These are phyloP conservation scores for Pampusana beccarii DNA, from an alignment of 2,113 vertebrate genomes.

Conservation along the genomic window DNA sequence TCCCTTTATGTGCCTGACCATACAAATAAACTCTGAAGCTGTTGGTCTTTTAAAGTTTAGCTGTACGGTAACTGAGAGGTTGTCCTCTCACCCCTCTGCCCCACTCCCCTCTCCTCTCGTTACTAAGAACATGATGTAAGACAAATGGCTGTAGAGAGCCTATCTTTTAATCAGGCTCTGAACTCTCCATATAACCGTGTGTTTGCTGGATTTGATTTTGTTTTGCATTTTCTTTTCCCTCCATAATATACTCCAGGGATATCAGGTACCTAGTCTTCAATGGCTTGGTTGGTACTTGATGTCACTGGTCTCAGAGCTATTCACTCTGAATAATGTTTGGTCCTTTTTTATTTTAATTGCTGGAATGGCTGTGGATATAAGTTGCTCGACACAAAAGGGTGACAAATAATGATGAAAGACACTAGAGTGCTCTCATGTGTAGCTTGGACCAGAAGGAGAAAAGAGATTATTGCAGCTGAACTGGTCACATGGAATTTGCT, in stretches of 20 bases:
- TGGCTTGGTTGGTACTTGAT: constrained; percentile 73
- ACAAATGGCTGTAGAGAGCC: constrained; percentile 5
- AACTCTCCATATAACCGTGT: constrained; percentile 49
- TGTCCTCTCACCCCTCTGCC: neutral
- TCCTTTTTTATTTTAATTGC: constrained; percentile 84
- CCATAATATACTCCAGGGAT: constrained; percentile 71
- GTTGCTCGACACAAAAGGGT: constrained; percentile 82
- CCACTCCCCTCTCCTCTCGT: neutral
- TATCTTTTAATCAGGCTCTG: constrained; percentile 62
- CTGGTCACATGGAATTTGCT: constrained; percentile 81
- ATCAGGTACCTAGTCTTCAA: constrained; percentile 74
- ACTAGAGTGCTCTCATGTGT: constrained; percentile 85
- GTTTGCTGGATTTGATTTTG: constrained; percentile 51
- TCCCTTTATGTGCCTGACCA: neutral
- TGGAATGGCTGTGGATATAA: constrained; percentile 83
- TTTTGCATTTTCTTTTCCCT: constrained; percentile 38
- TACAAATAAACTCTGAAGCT: constrained; percentile 14
- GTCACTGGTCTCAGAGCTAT: constrained; percentile 71
- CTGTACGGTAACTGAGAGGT: neutral
- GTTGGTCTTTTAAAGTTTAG: neutral
- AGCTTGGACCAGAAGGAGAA: constrained; percentile 81
- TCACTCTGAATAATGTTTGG: constrained; percentile 77
- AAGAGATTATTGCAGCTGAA: constrained; percentile 88
- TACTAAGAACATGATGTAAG: constrained; percentile 16
- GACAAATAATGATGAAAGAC: constrained; percentile 87